Conservation (phyloP, 2,797 vertebrate species). For the Gorsachius magnificus region DNA sequence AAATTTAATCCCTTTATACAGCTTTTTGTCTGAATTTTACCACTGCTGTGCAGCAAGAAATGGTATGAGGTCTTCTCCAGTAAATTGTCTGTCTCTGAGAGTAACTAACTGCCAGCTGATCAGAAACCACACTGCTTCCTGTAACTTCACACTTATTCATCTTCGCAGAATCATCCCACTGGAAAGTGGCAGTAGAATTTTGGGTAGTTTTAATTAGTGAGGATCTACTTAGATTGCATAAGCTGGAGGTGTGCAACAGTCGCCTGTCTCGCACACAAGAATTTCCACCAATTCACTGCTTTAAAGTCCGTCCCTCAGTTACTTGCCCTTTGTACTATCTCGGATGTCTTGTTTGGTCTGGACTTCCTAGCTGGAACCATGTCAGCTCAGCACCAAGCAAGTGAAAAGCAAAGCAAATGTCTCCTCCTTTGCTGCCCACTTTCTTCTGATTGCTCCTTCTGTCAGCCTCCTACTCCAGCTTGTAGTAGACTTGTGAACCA, state of each 20-base stretch:
- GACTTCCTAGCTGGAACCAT: neutral
- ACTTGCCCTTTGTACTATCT: neutral
- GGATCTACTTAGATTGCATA: neutral
- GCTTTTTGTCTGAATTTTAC: neutral
- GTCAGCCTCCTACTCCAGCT: neutral
- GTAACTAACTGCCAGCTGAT: slow-evolving; percentile 20
- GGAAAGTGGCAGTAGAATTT: slow-evolving; percentile 11
- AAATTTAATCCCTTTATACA: neutral
- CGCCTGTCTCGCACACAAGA: neutral
- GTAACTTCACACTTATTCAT: slow-evolving; percentile 50
- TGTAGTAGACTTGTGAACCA: neutral
- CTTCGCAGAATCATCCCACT: slow-evolving; percentile 30
- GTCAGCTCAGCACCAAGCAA: neutral
- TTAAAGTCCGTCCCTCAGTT: neutral
- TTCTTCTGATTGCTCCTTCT: slow-evolving; percentile 12
- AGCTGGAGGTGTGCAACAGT: neutral
- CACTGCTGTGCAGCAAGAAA: neutral
- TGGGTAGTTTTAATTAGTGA: neutral
- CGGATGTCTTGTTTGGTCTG: neutral
- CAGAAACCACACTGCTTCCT: slow-evolving; percentile 23
- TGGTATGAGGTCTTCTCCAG: neutral
- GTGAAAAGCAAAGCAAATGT: neutral
- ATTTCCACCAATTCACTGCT: neutral
- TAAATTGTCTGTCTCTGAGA: neutral
- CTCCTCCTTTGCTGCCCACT: neutral